Conservation (phyloP, 1,140 invertebrate genomes). For the Yoshiicerus persimilis region DNA sequence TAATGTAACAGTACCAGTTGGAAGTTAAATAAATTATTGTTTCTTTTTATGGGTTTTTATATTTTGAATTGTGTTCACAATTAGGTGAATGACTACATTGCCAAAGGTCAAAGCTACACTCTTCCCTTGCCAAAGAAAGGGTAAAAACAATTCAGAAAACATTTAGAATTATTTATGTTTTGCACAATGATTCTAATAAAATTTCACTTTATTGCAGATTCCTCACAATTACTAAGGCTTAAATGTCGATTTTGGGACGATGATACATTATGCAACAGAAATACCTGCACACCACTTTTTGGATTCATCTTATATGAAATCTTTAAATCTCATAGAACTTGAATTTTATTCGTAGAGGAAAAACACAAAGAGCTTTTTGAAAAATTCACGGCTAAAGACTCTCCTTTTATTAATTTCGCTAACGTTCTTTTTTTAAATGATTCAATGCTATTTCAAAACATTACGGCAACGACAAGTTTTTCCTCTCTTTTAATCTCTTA, state of each 20-base stretch:
- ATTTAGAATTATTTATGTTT: neutral
- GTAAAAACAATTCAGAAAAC: neutral
- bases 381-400: no score
- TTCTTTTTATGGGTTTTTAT: neutral
- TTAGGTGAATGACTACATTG: constrained; percentile 31
- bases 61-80: neutral
- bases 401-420: no score
- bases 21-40: neutral
- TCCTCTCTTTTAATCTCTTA: no score
- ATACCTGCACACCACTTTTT: no score
- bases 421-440: no score
- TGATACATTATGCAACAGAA: no score
- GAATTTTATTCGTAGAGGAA: no score
- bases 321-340: no score
- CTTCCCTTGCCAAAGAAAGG: constrained; percentile 24
- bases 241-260: neutral
- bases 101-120: constrained; percentile 28
- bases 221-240: neutral
- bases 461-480: no score
- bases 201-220: neutral
- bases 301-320: no score
- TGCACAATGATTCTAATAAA: neutral
- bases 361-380: no score
- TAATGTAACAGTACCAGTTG: neutral
- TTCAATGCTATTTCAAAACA: no score